Evolutionary conservation across 23 tunicate species (phyloP).

Genomic region (Trididemnum clinides): DNA sequence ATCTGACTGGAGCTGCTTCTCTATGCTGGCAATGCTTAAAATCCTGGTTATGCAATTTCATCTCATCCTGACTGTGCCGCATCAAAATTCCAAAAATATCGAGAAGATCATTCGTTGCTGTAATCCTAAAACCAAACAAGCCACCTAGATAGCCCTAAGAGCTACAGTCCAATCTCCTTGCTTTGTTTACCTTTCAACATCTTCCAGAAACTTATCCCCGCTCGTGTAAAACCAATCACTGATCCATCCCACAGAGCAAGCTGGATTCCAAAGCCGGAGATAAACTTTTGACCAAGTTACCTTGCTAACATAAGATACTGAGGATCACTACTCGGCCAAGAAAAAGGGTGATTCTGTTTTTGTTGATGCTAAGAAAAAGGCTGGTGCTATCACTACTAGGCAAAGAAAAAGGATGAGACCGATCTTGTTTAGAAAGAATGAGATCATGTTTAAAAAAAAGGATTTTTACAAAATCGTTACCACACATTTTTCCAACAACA

Average conservation of each 20-base stretch:
- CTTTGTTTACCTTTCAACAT: neutral
- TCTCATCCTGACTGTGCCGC: neutral
- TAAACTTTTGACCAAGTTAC: neutral
- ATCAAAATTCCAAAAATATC: too few species aligned
- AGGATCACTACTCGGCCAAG: neutral
- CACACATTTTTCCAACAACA: neutral
- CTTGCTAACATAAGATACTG: neutral
- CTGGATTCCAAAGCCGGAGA: too few species aligned
- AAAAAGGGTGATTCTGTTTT: neutral
- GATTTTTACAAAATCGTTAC: neutral
- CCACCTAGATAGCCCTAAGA: neutral
- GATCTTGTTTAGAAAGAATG: too few species aligned
- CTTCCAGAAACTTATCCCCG: too few species aligned
- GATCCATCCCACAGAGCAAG: too few species aligned
- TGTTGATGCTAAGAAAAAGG: neutral
- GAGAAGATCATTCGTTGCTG: too few species aligned
- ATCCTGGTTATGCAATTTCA: neutral
- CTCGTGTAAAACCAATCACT: too few species aligned
- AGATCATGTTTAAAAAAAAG: too few species aligned
- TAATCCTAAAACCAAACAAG: neutral
- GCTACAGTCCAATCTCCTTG: neutral
- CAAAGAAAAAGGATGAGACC: too few species aligned
- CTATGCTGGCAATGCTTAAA: neutral
- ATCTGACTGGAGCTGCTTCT: neutral
- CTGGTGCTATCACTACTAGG: too few species aligned